These are phyloP conservation scores for Caenorhabditis brenneri DNA, from an alignment of 1,140 invertebrate genomes.

Conservation along the genomic window DNA sequence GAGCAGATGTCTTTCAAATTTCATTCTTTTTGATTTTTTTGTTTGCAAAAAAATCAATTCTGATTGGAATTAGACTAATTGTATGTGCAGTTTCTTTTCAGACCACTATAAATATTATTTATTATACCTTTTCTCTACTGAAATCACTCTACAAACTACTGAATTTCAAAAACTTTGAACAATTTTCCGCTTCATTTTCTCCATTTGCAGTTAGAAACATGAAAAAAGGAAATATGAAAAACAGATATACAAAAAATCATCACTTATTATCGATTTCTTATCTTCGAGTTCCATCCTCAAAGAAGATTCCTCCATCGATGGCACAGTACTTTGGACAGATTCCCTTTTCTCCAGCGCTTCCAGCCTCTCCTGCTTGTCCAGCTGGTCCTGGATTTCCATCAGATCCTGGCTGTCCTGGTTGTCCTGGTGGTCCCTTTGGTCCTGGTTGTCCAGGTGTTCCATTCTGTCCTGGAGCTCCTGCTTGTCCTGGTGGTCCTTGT, in stretches of 20 bases:
- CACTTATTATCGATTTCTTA: not conserved
- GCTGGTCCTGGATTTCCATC: slow-evolving; percentile 30
- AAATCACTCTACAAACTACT: not conserved
- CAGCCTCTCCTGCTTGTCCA: slow-evolving; percentile 8
- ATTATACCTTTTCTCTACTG: not conserved
- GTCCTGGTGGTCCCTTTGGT: slow-evolving; percentile 16
- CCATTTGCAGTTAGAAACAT: not conserved
- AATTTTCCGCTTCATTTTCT: not conserved
- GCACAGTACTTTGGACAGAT: slow-evolving; percentile 45
- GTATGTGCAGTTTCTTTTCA: slow-evolving; percentile 17
- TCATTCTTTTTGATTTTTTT: not conserved
- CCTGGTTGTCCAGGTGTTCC: slow-evolving; percentile 37
- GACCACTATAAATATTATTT: slow-evolving; percentile 6
- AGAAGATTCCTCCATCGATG: slow-evolving; percentile 45
- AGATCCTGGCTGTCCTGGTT: slow-evolving; percentile 23
- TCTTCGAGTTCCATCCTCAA: slow-evolving; percentile 26
- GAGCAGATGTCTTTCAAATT: slow-evolving; percentile 11
- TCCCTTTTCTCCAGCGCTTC: slow-evolving; percentile 25
- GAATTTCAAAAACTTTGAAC: not conserved
- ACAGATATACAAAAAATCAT: not conserved
- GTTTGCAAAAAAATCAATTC: not conserved
- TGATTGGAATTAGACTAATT: slow-evolving; percentile 1
- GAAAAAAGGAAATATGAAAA: not conserved
- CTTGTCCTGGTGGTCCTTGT: slow-evolving; percentile 54
- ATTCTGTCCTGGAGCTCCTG: slow-evolving; percentile 52